phyloP scores from a whole-genome alignment of 2,888 invertebrate species.

The Plagodis dolabraria region DNA sequence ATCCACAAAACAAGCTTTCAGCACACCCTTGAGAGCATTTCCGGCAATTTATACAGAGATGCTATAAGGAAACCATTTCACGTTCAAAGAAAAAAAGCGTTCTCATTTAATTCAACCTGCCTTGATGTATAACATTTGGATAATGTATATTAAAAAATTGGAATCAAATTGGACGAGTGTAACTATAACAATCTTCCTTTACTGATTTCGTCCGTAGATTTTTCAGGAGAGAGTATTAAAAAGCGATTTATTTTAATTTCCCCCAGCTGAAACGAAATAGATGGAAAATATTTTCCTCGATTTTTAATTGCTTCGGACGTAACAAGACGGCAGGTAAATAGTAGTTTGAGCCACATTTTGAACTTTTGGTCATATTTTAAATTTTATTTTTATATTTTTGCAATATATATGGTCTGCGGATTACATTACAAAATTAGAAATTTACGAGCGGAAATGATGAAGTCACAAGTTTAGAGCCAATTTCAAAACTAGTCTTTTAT shows the following conservation, averaged over 20 bases:
- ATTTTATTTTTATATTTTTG: too few relatives aligned
- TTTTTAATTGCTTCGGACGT: constrained; percentile 50
- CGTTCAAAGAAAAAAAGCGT: constrained; percentile 48
- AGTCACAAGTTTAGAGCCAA: too few relatives aligned
- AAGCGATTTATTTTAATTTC: constrained; percentile 52
- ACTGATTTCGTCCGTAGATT: constrained; percentile 24
- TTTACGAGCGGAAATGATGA: too few relatives aligned
- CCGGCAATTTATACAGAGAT: constrained; percentile 48
- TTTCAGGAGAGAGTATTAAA: constrained; percentile 46
- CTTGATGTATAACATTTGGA: constrained; percentile 45
- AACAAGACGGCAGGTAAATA: constrained; percentile 13
- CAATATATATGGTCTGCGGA: too few relatives aligned
- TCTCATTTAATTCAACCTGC: constrained; percentile 42
- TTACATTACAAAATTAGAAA: too few relatives aligned
- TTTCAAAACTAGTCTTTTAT: too few relatives aligned
- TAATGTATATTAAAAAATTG: constrained; percentile 35
- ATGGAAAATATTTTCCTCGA: constrained; percentile 47
- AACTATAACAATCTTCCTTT: constrained; percentile 19
- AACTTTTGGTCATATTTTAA: too few relatives aligned
- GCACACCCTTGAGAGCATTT: constrained; percentile 50
- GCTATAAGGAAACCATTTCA: constrained; percentile 44
- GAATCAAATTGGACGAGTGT: background rate
- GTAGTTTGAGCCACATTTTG: background rate
- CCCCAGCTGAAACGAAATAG: constrained; percentile 44
- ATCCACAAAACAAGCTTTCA: constrained; percentile 51